Base-by-base conservation (phyloP, 2,888 invertebrate species). In the Melanostoma scalare region DNA sequence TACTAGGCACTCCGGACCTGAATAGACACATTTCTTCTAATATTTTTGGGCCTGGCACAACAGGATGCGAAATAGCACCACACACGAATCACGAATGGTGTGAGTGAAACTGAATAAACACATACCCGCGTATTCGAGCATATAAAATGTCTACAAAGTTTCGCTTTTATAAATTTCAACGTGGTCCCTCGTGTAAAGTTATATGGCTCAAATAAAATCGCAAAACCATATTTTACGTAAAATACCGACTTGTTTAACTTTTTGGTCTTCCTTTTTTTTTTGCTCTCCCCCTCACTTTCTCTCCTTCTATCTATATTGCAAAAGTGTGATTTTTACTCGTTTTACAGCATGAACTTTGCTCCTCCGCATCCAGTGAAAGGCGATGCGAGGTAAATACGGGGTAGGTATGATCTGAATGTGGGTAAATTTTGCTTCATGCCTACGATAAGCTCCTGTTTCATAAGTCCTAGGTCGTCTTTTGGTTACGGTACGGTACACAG, bases 201-300 rank as follows among this genome's bases (percentile, higher is more conserved):
- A 5, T 38, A 60, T 65, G 65, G 44, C 65, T 65, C 52, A 71
- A 71, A 65, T 75, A 40, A 71, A 80, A 75, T 75, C 65, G 67
- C 76, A 72, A 76, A 76, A 76, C 67, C 76, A 81, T 81, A 76
- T 81, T 81, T 72, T 50, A 55, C 72, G 76, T 63, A 76, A 44
- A 55, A 72, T 72, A 67, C 40, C 31, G 67, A 55, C 65, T 60
- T 76, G 61, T 50, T 75, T 48, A 67, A 76, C 72, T 75, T 79
- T 74, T 67, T 20, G 20, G 20, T 20, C 20, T 20, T 20, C 20
- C 0, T 1, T 20, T 20, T 20, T 20, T 20, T 20, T 20, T 20
- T n/a, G n/a, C n/a, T n/a, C n/a, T 20, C 20, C 1, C 20, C 1
- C 20, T 20, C 20, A 20, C 20, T 76, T 8, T 55, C 31, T 61